Conservation (phyloP, 2,888 invertebrate genomes). For the Harpalus rufipes region DNA sequence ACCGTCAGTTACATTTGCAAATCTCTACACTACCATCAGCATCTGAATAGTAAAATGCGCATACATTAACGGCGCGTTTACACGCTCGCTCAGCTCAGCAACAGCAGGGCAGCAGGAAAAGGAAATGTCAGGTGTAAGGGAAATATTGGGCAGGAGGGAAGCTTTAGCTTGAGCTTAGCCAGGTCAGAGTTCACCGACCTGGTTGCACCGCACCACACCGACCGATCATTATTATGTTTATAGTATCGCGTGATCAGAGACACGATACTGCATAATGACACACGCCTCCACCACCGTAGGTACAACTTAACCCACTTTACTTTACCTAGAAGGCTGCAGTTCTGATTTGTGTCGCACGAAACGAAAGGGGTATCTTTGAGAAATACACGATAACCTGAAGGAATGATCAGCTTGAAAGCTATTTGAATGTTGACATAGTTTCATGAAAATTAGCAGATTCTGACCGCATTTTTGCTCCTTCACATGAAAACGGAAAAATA, state of each 20-base stretch:
- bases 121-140: conserved; percentile 48
- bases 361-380: neutral
- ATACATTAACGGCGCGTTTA: conserved; percentile 38
- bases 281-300: neutral
- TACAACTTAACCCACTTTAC: conserved; percentile 52
- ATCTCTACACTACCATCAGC: neutral
- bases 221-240: conserved; percentile 62
- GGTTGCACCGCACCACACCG: conserved; percentile 22
- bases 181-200: conserved; percentile 55
- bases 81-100: neutral
- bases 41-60: conserved; percentile 51
- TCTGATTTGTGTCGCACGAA: neutral
- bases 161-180: neutral
- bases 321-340: neutral
- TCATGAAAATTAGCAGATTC: neutral
- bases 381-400: neutral
- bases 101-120: conserved; percentile 48
- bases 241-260: conserved; percentile 64
- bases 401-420: too few relatives aligned
- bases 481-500: too few relatives aligned
- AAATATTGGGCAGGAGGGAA: conserved; percentile 58
- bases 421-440: neutral
- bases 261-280: conserved; percentile 63
- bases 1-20: conserved; percentile 50
- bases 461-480: too few relatives aligned